phyloP scores from a whole-genome alignment of 1,140 invertebrate genomes.

The Lordiphosa mommai region DNA sequence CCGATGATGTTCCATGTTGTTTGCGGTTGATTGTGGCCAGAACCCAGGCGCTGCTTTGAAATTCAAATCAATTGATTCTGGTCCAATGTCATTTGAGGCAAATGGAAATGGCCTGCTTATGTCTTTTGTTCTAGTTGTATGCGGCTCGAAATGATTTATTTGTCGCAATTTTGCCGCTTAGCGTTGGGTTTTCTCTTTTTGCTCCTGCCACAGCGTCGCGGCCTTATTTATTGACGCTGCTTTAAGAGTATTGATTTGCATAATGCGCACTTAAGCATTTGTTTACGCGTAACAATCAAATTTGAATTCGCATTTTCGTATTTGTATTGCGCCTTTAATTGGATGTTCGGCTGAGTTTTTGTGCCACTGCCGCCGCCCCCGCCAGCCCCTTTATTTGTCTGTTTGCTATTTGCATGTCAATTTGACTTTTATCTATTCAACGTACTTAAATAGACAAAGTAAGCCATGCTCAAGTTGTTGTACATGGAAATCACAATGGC shows the following conservation, averaged over 20 bases:
- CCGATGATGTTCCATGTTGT: constrained; percentile 15
- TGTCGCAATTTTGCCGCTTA: constrained; percentile 73
- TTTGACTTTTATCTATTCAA: constrained; percentile 71
- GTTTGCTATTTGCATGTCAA: constrained; percentile 71
- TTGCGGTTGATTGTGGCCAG: constrained; percentile 48
- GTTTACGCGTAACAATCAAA: constrained; percentile 77
- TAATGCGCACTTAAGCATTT: constrained; percentile 77
- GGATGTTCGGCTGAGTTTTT: constrained; percentile 53
- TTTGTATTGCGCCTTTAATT: constrained; percentile 69
- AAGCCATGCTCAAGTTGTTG: constrained; percentile 57
- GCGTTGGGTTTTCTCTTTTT: constrained; percentile 57
- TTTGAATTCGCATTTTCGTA: constrained; percentile 72
- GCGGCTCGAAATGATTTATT: constrained; percentile 76
- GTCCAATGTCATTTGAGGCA: constrained; percentile 68
- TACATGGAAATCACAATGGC: constrained; percentile 62
- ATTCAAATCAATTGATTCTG: constrained; percentile 77
- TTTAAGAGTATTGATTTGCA: constrained; percentile 78
- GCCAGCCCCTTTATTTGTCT: constrained; percentile 16
- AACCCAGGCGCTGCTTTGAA: constrained; percentile 49
- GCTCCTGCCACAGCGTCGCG: background rate
- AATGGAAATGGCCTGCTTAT: constrained; percentile 76
- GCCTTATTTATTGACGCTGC: constrained; percentile 69
- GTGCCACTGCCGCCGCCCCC: background rate
- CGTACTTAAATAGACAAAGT: constrained; percentile 54
- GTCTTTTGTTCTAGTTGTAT: constrained; percentile 67